Evolutionary conservation across 2,888 invertebrate genomes (phyloP).

Genomic region (Drosophila greeni): DNA sequence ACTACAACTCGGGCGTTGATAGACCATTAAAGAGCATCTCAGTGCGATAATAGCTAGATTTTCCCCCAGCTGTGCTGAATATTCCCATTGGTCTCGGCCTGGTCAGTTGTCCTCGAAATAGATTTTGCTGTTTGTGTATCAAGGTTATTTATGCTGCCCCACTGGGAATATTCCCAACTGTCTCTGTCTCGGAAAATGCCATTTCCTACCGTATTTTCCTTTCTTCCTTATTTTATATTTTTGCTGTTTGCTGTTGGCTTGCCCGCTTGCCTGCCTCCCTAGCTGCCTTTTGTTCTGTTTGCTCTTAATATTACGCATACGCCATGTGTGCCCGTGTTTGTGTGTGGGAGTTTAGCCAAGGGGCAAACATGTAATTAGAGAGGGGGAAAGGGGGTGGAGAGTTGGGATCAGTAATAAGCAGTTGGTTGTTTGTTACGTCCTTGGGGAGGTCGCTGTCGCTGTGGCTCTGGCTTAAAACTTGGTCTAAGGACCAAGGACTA

Average conservation of each 20-base stretch:
- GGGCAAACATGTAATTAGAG: conserved; percentile 38
- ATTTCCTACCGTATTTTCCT: conserved; percentile 17
- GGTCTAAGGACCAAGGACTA: conserved; percentile 19
- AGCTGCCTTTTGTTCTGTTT: conserved; percentile 35
- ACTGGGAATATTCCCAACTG: conserved; percentile 24
- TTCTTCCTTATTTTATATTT: conserved; percentile 9
- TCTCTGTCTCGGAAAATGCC: conserved; percentile 29
- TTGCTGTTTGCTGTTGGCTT: conserved; percentile 9
- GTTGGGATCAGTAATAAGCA: conserved; percentile 55
- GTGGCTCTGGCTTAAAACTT: conserved; percentile 19
- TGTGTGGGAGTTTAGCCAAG: conserved; percentile 41
- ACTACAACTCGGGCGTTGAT: no score
- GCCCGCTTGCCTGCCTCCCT: not conserved
- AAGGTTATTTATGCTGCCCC: conserved; percentile 58
- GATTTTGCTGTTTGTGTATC: conserved; percentile 46
- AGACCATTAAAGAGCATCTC: not conserved
- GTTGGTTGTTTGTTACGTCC: conserved; percentile 53
- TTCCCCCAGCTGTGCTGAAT: conserved; percentile 7
- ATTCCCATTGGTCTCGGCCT: conserved; percentile 12
- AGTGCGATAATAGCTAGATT: conserved; percentile 9
- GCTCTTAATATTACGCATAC: conserved; percentile 59
- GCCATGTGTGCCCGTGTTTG: conserved; percentile 33
- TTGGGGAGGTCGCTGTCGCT: conserved; percentile 49
- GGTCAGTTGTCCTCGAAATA: conserved; percentile 48
- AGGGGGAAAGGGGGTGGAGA: conserved; percentile 12